Base-by-base conservation (phyloP, 2,113 vertebrate genomes). In the Heptranchias perlo region DNA sequence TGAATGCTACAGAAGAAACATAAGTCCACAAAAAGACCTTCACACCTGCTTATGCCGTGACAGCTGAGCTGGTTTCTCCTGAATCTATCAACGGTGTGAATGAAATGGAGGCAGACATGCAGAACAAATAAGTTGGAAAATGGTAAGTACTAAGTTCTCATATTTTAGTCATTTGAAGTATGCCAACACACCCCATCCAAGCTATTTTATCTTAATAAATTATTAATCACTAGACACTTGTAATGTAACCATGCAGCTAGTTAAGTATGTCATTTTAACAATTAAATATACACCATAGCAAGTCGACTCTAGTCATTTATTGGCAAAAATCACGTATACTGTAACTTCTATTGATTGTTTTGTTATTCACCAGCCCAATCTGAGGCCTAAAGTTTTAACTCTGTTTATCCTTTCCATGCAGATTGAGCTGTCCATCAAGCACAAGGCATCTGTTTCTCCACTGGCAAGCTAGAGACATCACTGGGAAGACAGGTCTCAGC, bases 91-190 rank as follows among this genome's bases (percentile, higher is more conserved):
- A 28, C 18, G 62, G 35, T 44, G 35, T 39, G n/a, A 10, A 44
- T 44, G 44, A 95, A 69, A 14, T 73, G 39, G 94, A 69, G 28
- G 47, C 44, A 95, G 28, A n/a, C n/a, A n/a, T n/a, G n/a, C n/a
- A n/a, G n/a, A n/a, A n/a, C n/a, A n/a, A n/a, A 69, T 16, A 31
- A 52, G 28, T 95, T 47, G 61, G 61, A 94, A 47, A 13, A 44
- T 52, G 44, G 94, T 95, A 69, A 69, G 94, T 95, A 52, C 94
- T 52, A 94, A 49, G 25, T 52, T 92, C 52, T 92, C 13, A 61
- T 13, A 49, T 54, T n/a, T 92, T 28, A 91, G 14, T 58, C 87
- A 95, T 69, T 28, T 95, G 23, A 69, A 95, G 7, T 31, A 31
- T 69, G 8, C 21, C 4, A 89, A 31, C 25, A 28, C 21, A 7